Evolutionary conservation across 2,888 invertebrate genomes (phyloP).

Genomic region (Tetropium fuscum): DNA sequence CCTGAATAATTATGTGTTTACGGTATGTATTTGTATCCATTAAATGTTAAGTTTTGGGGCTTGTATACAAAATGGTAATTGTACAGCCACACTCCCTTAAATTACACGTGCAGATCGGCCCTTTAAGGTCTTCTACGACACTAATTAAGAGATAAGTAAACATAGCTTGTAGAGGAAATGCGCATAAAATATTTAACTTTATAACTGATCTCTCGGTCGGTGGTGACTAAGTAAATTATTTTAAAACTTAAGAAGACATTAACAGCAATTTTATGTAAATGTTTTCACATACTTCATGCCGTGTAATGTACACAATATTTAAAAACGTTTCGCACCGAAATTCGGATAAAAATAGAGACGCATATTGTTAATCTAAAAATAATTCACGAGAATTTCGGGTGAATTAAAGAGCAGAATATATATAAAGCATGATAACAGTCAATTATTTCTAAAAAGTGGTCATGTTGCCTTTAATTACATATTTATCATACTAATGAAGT

Average conservation of each 20-base stretch:
- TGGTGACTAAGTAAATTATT: not conserved
- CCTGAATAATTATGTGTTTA: too few species aligned
- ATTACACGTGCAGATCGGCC: too few species aligned
- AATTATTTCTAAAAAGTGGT: constrained; percentile 2
- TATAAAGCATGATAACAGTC: not conserved
- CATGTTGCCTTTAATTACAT: too few species aligned
- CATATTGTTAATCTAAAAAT: not conserved
- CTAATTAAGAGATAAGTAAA: not conserved
- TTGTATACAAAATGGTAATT: too few species aligned
- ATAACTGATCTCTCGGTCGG: constrained; percentile 4
- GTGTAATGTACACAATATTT: constrained; percentile 2
- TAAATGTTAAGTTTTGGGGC: too few species aligned
- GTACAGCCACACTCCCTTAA: too few species aligned
- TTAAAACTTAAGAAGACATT: constrained; percentile 12
- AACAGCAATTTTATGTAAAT: constrained; percentile 14
- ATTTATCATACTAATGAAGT: too few species aligned
- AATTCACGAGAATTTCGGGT: not conserved
- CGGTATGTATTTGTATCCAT: too few species aligned
- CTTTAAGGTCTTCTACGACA: not conserved
- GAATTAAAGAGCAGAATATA: not conserved
- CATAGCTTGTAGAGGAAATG: constrained; percentile 1
- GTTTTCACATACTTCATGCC: constrained; percentile 15
- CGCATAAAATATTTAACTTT: not conserved
- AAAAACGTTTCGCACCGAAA: constrained; percentile 6
- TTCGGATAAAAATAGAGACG: not conserved